These are phyloP conservation scores for Catharus fuscescens DNA, from an alignment of 2,113 vertebrate genomes.

Conservation along the genomic window DNA sequence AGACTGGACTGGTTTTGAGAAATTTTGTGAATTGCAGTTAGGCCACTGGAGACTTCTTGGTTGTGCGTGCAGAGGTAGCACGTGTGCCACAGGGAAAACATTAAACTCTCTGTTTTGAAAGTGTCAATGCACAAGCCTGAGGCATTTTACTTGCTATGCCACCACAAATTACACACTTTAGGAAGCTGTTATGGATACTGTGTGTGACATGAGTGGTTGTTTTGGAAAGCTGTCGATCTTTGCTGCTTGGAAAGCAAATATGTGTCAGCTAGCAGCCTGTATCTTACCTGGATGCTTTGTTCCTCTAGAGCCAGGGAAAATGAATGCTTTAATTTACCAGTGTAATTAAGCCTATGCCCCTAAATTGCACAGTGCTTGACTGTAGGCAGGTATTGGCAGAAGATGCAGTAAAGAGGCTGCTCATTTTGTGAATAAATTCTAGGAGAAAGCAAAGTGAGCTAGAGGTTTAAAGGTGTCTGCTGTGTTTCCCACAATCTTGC, in stretches of 20 bases:
- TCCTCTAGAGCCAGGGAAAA: background rate
- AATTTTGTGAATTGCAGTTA: background rate
- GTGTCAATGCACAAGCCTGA: background rate
- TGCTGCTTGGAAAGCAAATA: background rate
- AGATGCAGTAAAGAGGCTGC: background rate
- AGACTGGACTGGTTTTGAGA: background rate
- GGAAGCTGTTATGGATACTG: background rate
- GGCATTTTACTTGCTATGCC: background rate
- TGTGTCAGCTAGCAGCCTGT: background rate
- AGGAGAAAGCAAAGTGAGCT: background rate
- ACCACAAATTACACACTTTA: background rate
- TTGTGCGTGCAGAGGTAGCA: background rate
- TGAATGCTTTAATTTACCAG: background rate
- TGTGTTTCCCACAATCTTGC: background rate
- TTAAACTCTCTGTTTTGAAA: background rate
- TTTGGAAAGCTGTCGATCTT: background rate
- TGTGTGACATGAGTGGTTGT: background rate
- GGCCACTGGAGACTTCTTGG: background rate
- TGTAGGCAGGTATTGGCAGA: background rate
- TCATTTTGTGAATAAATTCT: background rate
- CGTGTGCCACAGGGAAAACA: background rate
- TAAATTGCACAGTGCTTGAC: background rate
- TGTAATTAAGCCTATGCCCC: background rate
- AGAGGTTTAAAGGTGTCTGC: background rate
- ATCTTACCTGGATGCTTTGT: background rate